phyloP scores from a whole-genome alignment of 2,888 invertebrate genomes.

The Electrophaes corylata region DNA sequence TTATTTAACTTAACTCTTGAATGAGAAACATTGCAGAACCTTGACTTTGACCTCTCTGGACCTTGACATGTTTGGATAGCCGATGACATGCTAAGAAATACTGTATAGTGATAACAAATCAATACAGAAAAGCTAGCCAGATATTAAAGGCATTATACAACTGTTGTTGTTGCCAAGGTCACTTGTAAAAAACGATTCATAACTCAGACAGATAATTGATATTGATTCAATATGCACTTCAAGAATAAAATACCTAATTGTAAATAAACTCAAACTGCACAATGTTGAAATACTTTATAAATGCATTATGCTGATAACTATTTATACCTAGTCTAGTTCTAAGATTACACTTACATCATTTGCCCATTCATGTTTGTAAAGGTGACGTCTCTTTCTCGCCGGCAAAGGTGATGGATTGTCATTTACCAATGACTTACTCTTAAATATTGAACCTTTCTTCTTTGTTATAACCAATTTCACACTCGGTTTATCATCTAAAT shows the following conservation, averaged over 20 bases:
- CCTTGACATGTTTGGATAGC: not conserved
- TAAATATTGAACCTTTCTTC: slow-evolving; percentile 95
- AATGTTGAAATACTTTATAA: not conserved
- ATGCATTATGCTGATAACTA: too few species aligned
- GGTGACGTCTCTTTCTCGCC: slow-evolving; percentile 89
- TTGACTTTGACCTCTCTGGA: not conserved
- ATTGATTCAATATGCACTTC: slow-evolving; percentile 5
- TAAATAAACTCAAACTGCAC: not conserved
- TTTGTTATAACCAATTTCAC: slow-evolving; percentile 90
- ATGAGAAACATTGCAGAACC: not conserved
- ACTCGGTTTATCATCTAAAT: slow-evolving; percentile 79
- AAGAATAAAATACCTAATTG: not conserved
- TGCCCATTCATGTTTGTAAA: slow-evolving; percentile 96
- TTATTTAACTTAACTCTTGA: not conserved
- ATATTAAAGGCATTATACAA: not conserved
- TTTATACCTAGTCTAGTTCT: not conserved
- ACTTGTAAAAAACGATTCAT: not conserved
- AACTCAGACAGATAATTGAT: not conserved
- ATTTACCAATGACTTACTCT: slow-evolving; percentile 89
- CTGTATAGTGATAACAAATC: slow-evolving; percentile 1
- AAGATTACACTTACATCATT: slow-evolving; percentile 85
- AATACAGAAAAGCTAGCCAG: not conserved
- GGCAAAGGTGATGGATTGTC: slow-evolving; percentile 84
- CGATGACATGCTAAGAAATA: not conserved
- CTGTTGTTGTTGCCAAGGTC: slow-evolving; percentile 1